These are phyloP conservation scores for Formica selysi DNA, from an alignment of 1,140 invertebrate genomes.

Conservation along the genomic window DNA sequence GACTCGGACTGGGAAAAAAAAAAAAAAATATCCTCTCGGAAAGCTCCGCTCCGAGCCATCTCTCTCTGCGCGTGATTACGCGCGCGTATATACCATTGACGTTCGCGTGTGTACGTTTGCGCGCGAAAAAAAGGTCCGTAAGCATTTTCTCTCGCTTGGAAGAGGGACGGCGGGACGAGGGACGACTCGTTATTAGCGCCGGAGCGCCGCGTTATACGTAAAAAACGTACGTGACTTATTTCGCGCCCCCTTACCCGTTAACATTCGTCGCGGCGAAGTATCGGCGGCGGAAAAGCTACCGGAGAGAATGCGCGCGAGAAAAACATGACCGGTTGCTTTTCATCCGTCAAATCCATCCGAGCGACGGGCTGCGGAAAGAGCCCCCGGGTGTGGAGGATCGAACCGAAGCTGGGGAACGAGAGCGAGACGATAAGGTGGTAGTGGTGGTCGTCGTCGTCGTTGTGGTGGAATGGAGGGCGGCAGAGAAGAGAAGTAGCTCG, in stretches of 20 bases:
- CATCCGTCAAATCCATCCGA: constrained; percentile 73
- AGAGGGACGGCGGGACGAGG: not conserved
- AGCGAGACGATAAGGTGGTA: constrained; percentile 52
- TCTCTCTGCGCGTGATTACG: constrained; percentile 67
- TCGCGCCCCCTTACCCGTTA: constrained; percentile 23
- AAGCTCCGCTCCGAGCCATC: constrained; percentile 59
- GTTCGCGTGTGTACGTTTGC: constrained; percentile 64
- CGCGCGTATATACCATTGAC: constrained; percentile 67
- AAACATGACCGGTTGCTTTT: constrained; percentile 68
- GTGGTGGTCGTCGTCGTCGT: constrained; percentile 24
- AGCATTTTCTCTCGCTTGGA: constrained; percentile 45
- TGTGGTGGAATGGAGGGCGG: constrained; percentile 42
- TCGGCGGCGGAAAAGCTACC: constrained; percentile 12
- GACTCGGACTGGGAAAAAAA: constrained; percentile 44
- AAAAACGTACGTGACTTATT: constrained; percentile 49
- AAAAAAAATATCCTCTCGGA: constrained; percentile 56
- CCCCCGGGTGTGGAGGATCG: constrained; percentile 51
- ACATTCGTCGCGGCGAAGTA: constrained; percentile 45
- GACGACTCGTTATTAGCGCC: constrained; percentile 40
- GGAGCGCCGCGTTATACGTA: constrained; percentile 13
- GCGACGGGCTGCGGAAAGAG: constrained; percentile 59
- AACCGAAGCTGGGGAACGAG: constrained; percentile 48
- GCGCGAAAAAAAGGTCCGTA: constrained; percentile 52
- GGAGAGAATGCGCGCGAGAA: not conserved
- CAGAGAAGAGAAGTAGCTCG: constrained; percentile 51